These are phyloP conservation scores for Uropetala carovei DNA, from an alignment of 2,888 invertebrate species.

Conservation along the genomic window DNA sequence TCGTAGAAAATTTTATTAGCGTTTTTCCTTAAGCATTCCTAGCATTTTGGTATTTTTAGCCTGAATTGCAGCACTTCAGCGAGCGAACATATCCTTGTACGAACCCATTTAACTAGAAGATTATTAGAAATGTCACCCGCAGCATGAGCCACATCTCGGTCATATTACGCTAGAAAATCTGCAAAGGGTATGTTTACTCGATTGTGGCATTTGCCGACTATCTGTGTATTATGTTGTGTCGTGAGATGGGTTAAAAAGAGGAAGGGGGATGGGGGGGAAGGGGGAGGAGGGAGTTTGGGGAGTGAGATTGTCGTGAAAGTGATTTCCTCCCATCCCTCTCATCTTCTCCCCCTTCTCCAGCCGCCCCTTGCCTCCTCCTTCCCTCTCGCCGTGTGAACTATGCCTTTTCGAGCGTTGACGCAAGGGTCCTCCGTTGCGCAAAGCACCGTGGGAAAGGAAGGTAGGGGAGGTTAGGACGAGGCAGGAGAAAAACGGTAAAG, in stretches of 20 bases:
- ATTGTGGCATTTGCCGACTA: background rate
- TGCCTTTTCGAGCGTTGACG: conserved; percentile 41
- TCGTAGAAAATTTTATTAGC: too few species aligned
- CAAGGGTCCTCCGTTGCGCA: conserved; percentile 30
- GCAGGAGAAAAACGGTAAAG: background rate
- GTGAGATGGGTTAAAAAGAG: too few species aligned
- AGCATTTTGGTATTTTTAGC: too few species aligned
- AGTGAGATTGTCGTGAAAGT: background rate
- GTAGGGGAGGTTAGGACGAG: background rate
- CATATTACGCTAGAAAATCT: background rate
- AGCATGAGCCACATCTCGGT: background rate
- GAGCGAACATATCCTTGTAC: too few species aligned
- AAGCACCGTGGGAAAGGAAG: background rate
- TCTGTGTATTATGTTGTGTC: background rate
- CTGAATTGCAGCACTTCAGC: too few species aligned
- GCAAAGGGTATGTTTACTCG: background rate
- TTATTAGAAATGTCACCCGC: background rate
- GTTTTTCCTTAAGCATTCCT: too few species aligned
- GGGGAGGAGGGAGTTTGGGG: too few species aligned
- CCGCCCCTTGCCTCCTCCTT: background rate
- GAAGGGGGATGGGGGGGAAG: too few species aligned
- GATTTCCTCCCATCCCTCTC: background rate
- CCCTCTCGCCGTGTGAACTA: conserved; percentile 18
- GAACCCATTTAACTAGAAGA: too few species aligned
- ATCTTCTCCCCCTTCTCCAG: background rate